Conservation (phyloP, 2,797 vertebrate species). For the Tokudaia muenninki region DNA sequence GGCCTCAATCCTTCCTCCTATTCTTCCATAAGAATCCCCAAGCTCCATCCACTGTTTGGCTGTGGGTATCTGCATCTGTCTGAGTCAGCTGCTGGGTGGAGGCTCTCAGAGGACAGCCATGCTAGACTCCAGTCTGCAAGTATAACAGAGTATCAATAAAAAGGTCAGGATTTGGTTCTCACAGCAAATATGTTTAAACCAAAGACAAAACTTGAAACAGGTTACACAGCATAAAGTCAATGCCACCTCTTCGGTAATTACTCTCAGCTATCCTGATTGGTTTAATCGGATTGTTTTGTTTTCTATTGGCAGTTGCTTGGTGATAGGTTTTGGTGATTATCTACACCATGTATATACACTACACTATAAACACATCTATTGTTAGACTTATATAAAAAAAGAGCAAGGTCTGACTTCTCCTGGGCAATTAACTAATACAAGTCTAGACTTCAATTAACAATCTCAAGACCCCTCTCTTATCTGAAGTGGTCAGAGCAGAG, state of each 20-base stretch:
- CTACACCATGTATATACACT: neutral
- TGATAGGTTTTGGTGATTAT: conserved; percentile 30
- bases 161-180: neutral
- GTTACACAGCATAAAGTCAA: neutral
- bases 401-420: neutral
- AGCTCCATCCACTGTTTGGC: neutral
- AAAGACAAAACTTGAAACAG: conserved; percentile 26
- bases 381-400: conserved; percentile 47
- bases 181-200: neutral
- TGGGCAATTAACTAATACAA: conserved; percentile 33
- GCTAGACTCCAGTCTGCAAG: neutral
- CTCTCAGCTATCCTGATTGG: conserved; percentile 28
- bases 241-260: conserved; percentile 12
- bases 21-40: neutral
- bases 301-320: neutral
- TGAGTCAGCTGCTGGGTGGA: neutral
- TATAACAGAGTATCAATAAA: neutral
- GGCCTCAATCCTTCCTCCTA: neutral
- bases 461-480: neutral
- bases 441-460: neutral
- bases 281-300: conserved; percentile 37
- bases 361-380: conserved; percentile 10
- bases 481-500: neutral
- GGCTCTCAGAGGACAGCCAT: neutral
- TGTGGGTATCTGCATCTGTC: neutral